These are phyloP conservation scores for Trissoscelio sp. DNA, from an alignment of 2,888 invertebrate species.

Conservation along the genomic window DNA sequence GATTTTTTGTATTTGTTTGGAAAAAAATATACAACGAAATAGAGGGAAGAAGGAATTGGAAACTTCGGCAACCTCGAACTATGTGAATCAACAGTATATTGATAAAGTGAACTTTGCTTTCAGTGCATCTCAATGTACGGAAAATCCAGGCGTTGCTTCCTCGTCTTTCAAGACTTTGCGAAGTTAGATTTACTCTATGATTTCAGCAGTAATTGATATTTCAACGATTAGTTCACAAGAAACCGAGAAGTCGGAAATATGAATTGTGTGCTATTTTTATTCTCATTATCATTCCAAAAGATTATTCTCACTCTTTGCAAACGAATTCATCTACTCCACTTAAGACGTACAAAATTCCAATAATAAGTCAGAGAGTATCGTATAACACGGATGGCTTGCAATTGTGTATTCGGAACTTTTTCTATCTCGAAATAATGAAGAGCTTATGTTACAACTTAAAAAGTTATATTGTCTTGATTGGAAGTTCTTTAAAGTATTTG, in stretches of 20 bases:
- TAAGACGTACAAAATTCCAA: background rate
- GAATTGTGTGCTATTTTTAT: slow-evolving; percentile 15
- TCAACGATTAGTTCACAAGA: slow-evolving; percentile 39
- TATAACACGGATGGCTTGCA: background rate
- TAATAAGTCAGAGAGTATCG: background rate
- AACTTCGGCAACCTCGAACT: slow-evolving; percentile 34
- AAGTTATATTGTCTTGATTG: slow-evolving; percentile 18
- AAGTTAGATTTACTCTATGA: slow-evolving; percentile 33
- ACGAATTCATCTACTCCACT: background rate
- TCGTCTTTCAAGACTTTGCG: slow-evolving; percentile 22
- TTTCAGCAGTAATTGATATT: slow-evolving; percentile 40
- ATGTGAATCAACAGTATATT: slow-evolving; percentile 46
- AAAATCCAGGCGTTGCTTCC: slow-evolving; percentile 20
- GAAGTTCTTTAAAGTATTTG: slow-evolving; percentile 7
- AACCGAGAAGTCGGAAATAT: slow-evolving; percentile 1
- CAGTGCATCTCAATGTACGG: slow-evolving; percentile 35
- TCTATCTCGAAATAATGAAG: slow-evolving; percentile 6
- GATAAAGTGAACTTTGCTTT: slow-evolving; percentile 52
- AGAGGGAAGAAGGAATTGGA: slow-evolving; percentile 20
- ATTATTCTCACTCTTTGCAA: background rate
- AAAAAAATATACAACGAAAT: slow-evolving; percentile 17
- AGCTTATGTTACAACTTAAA: background rate
- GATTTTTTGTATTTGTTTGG: slow-evolving; percentile 11
- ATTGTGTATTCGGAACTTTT: slow-evolving; percentile 7
- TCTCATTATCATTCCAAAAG: background rate